These are phyloP conservation scores for Ceratosolen fusciceps DNA, from an alignment of 1,140 invertebrate genomes.

Conservation along the genomic window DNA sequence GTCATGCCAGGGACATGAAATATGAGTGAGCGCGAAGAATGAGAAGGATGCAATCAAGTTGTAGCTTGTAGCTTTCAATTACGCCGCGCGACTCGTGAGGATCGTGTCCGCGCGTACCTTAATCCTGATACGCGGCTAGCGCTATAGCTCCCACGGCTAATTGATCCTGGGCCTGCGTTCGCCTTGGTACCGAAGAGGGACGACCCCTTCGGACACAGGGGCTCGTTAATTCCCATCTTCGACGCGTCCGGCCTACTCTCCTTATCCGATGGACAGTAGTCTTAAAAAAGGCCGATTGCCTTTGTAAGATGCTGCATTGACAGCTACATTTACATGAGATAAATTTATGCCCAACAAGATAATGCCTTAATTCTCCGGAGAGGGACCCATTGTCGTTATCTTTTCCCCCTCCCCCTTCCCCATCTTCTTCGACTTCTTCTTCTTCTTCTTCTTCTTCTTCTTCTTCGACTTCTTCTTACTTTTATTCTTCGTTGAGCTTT, in stretches of 20 bases:
- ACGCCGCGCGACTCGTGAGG: not conserved
- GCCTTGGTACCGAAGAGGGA: not conserved
- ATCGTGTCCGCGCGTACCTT: not conserved
- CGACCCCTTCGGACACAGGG: not conserved
- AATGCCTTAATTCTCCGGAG: too few relatives aligned
- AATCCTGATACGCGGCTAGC: not conserved
- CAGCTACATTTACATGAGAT: not conserved
- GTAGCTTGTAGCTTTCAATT: slow-evolving; percentile 35
- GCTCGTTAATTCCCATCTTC: not conserved
- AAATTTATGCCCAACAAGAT: not conserved
- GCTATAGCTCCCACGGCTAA: slow-evolving; percentile 1
- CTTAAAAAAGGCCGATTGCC: too few relatives aligned
- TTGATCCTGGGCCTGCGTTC: not conserved
- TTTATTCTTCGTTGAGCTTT: too few relatives aligned
- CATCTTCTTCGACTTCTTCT: too few relatives aligned
- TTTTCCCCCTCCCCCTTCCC: too few relatives aligned
- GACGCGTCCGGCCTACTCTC: not conserved
- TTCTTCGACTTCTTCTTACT: too few relatives aligned
- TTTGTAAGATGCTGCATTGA: too few relatives aligned
- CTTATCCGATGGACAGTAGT: too few relatives aligned
- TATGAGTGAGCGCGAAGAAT: not conserved
- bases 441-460: too few relatives aligned
- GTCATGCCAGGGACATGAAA: not conserved
- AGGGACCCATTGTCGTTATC: too few relatives aligned
- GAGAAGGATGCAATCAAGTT: slow-evolving; percentile 12